phyloP scores from a whole-genome alignment of 1,140 invertebrate genomes.

The Drosophila mojavensis region DNA sequence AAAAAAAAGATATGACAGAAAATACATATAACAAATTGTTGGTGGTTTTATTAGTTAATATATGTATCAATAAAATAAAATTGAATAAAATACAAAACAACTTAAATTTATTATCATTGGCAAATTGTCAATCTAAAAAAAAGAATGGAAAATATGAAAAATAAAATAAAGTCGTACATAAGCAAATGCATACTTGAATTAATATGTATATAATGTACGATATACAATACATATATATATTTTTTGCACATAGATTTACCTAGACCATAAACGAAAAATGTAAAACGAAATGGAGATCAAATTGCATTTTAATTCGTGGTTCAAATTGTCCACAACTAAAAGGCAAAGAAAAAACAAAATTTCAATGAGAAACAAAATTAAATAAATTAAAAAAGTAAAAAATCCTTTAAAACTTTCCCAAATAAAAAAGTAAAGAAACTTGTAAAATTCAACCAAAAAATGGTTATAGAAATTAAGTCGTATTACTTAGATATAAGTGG shows the following conservation, averaged over 20 bases:
- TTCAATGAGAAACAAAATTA: conserved; percentile 15
- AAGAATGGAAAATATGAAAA: neutral
- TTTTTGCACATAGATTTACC: conserved; percentile 81
- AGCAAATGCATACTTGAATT: conserved; percentile 49
- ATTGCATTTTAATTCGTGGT: conserved; percentile 16
- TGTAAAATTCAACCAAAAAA: conserved; percentile 61
- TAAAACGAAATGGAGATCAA: neutral
- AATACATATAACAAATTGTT: conserved; percentile 65
- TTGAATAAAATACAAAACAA: conserved; percentile 49
- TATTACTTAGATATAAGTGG: conserved; percentile 18
- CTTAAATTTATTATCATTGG: conserved; percentile 76
- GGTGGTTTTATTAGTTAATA: conserved; percentile 78
- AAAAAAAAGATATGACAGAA: conserved; percentile 33
- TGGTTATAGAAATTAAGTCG: conserved; percentile 57
- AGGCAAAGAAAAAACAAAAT: conserved; percentile 39
- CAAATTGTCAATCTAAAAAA: conserved; percentile 67
- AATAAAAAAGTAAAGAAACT: conserved; percentile 34
- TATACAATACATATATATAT: conserved; percentile 74
- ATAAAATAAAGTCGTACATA: conserved; percentile 35
- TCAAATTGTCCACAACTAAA: conserved; percentile 33
- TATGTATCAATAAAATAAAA: conserved; percentile 27
- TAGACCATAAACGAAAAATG: conserved; percentile 59
- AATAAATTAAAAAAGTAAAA: conserved; percentile 7
- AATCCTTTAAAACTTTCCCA: conserved; percentile 16
- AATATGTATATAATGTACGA: conserved; percentile 80